Evolutionary conservation across 1,140 invertebrate genomes (phyloP), one percentile per base, ranked within the genome.

Genomic region (Nebria ingens): DNA sequence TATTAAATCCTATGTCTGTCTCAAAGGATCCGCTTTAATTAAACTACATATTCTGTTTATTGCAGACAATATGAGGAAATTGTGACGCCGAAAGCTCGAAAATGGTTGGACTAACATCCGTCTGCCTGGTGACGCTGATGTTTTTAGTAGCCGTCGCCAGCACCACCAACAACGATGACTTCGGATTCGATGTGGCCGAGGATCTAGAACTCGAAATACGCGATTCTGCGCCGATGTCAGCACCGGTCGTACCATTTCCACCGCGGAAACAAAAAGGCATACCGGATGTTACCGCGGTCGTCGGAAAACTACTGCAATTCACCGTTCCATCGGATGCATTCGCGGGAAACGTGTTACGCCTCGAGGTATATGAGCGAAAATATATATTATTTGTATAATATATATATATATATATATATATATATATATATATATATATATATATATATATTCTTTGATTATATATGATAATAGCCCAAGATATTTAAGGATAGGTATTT

Each of bases 271-370:
- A 11, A 4, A 45, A 45, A 45, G 62, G 58, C 21, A 57, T 51
- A 1, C 63, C 76, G 19, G 80, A 85, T 59, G 75, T 85, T 0
- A 73, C 87, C 40, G 83, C 83, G n/a, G 76, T 76, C 19, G 84
- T 84, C 13, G 84, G 84, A 79, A 68, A 77, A 82, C 65, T 64
- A 64, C 34, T 59, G 79, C 56, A 69, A 79, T 21, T 55, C 61
- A 21, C 55, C 53, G 20, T 70, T 71, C 38, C 52, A 12, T 13
- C 21, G n/a, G 52, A 53, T 34, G 22, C 52, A 9, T 53, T 53
- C 19, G n/a, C 52, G 6, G 22, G 13, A 2, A 17, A 4, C n/a
- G 23, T 53, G 17, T 11, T n/a, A 15, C 22, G 20, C 19, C 21
- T 23, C 13, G 52, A 67, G 67, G 67, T 70, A 60, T 61, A n/a